phyloP scores from a whole-genome alignment of 2,888 invertebrate species.

The Dascillus cervinus region DNA sequence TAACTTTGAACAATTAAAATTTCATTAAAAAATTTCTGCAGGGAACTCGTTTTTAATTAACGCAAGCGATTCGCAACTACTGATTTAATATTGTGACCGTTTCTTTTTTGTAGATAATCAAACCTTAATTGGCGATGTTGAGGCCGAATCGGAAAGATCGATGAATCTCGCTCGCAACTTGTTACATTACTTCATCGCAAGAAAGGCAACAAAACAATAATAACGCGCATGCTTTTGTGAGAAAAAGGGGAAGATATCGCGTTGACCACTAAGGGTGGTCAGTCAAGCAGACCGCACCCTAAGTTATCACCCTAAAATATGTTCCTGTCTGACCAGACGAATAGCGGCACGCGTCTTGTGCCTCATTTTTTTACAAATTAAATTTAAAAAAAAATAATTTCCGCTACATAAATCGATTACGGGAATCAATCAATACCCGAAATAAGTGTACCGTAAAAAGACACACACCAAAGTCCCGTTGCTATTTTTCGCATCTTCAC shows the following conservation, averaged over 20 bases:
- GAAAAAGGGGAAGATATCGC: slow-evolving; percentile 19
- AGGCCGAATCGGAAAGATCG: too few species aligned
- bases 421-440: slow-evolving; percentile 31
- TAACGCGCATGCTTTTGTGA: neutral
- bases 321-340: slow-evolving; percentile 9
- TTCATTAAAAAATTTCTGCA: too few species aligned
- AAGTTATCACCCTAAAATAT: slow-evolving; percentile 16
- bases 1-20: too few species aligned
- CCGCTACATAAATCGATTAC: slow-evolving; percentile 29
- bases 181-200: too few species aligned
- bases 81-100: too few species aligned
- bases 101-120: too few species aligned
- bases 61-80: too few species aligned
- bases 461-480: slow-evolving; percentile 16
- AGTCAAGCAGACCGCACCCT: slow-evolving; percentile 35
- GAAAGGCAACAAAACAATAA: too few species aligned
- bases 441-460: slow-evolving; percentile 35
- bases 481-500: slow-evolving; percentile 25
- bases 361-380: slow-evolving; percentile 2
- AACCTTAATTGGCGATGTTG: too few species aligned
- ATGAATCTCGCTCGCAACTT: too few species aligned
- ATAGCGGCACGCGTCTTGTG: slow-evolving; percentile 28
- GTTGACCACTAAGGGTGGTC: slow-evolving; percentile 36
- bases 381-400: slow-evolving; percentile 17
- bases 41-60: too few species aligned